Evolutionary conservation across 1,140 invertebrate genomes (phyloP).

Genomic region (Melanaphis sacchari): DNA sequence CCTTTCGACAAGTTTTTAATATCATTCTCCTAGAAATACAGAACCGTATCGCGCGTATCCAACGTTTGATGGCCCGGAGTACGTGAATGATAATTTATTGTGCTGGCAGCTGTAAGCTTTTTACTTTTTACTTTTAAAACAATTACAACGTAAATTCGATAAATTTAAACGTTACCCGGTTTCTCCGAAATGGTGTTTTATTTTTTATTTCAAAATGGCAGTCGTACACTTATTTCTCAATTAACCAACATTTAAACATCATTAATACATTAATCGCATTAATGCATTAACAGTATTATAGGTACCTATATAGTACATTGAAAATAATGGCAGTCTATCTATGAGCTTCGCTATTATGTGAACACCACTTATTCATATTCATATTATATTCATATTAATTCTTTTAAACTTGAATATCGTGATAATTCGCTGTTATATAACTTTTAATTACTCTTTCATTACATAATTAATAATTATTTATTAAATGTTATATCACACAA

Average conservation of each 20-base stretch:
- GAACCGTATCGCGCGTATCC: background rate
- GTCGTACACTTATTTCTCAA: background rate
- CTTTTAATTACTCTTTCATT: background rate
- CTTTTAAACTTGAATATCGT: background rate
- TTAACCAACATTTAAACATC: background rate
- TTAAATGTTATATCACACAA: background rate
- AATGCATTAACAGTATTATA: too few relatives aligned
- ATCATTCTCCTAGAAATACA: background rate
- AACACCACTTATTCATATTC: background rate
- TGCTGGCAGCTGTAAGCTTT: too few relatives aligned
- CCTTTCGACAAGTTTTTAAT: background rate
- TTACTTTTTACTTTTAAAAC: too few relatives aligned
- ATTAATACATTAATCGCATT: too few relatives aligned
- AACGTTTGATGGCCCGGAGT: background rate
- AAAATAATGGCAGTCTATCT: background rate
- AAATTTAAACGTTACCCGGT: background rate
- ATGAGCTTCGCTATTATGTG: background rate
- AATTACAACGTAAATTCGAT: background rate
- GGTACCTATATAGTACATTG: background rate
- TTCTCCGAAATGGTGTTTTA: background rate
- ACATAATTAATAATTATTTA: conserved; percentile 13
- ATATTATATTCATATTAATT: conserved; percentile 18
- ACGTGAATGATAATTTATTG: background rate
- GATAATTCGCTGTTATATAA: background rate
- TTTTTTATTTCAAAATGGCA: background rate